Base-by-base conservation (phyloP, 2,888 invertebrate genomes). In the Trachelus troglodyta region DNA sequence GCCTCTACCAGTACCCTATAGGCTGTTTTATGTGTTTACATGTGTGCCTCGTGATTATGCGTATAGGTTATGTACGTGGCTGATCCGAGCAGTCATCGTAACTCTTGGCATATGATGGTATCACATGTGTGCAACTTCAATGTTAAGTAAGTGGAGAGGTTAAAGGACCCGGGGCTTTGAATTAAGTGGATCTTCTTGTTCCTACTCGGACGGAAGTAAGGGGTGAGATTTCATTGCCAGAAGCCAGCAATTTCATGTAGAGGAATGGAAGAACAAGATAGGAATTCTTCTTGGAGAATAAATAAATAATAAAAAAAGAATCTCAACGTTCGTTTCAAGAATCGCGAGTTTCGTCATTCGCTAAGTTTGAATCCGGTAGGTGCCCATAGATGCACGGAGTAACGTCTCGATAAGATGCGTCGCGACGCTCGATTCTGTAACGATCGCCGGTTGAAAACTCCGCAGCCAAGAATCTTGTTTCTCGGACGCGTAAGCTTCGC, bases 141-240 rank as follows among this genome's bases (percentile, higher is more conserved):
- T 34, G 71, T 34, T 71, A 71, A 31, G 71, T 34, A 31, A 56
- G 56, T 56, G 23, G 23, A 56, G 56, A 56, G 56, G 56, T 23
- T 56, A 56, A 23, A 23, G 56, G 56, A 71, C 71, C 71, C 31
- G 33, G 33, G 71, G 71, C 33, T 71, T 71, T 33, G 33, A 71
- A 71, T 71, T 71, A 71, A 71, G 71, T 71, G 71, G 34, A 34
- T 31, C 71, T 71, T 34, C 33, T 56, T 56, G 56, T 56, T 56
- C 23, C 2, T 56, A 9, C 23, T 56, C 23, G 23, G 23, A 56
- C 56, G 56, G 56, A 56, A 56, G 56, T 56, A 6, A 56, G 56
- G 56, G 56, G 23, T 56, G 56, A 9, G 56, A 56, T 56, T 34
- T 31, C 12, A 31, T 71, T 34, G 71, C 71, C 71, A 71, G 71